phyloP scores from a whole-genome alignment of 2,113 vertebrate species.

The Nannospalax galili region DNA sequence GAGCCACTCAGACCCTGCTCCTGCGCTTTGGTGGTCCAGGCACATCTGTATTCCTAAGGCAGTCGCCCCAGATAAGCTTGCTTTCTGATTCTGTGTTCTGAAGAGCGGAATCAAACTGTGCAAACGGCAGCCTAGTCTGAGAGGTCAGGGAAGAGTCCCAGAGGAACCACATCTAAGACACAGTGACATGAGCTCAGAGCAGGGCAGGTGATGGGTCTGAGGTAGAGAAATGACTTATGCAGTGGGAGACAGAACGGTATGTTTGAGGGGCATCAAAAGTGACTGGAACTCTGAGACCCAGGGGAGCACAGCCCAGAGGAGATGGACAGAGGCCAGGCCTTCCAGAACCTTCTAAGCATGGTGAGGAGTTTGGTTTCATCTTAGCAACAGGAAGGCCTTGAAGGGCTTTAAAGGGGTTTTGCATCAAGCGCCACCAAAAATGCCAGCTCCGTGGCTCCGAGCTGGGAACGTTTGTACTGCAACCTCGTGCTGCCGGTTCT shows the following conservation, averaged over 20 bases:
- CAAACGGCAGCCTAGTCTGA: neutral
- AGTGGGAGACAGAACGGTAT: neutral
- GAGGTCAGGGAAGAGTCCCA: neutral
- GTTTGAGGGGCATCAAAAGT: neutral
- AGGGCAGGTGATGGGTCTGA: neutral
- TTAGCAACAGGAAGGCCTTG: neutral
- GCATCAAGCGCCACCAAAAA: slow-evolving; percentile 37
- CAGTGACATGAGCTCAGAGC: neutral
- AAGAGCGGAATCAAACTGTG: neutral
- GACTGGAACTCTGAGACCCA: neutral
- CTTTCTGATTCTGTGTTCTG: neutral
- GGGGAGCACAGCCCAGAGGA: neutral
- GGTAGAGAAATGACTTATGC: neutral
- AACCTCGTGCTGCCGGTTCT: neutral
- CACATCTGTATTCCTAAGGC: neutral
- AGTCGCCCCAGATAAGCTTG: neutral
- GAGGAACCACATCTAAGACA: neutral
- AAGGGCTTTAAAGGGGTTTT: slow-evolving; percentile 42
- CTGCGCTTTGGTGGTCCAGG: neutral
- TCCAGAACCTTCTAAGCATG: neutral
- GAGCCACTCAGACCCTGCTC: neutral
- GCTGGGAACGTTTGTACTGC: neutral
- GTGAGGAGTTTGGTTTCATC: neutral
- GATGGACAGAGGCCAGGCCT: neutral
- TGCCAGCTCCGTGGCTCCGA: slow-evolving; percentile 14